Evolutionary conservation across 2,797 vertebrate genomes (phyloP).

Genomic region (Microctenopoma steveboyesi): DNA sequence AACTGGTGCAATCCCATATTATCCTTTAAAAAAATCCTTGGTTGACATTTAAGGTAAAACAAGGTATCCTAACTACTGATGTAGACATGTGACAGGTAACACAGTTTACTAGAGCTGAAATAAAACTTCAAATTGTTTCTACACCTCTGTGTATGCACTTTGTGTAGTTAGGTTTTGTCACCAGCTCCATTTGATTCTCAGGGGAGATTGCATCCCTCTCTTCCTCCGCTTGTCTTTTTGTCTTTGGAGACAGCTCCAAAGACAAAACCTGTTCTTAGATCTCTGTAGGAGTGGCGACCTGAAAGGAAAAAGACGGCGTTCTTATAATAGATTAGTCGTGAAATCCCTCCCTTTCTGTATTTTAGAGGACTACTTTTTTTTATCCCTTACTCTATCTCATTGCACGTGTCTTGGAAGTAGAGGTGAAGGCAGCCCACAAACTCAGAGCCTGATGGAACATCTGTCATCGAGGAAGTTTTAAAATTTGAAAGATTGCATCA

Average conservation of each 20-base stretch:
- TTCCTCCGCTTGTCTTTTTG: constrained; percentile 28
- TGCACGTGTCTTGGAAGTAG: constrained; percentile 18
- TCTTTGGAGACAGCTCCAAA: constrained; percentile 20
- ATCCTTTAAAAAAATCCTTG: too few species aligned
- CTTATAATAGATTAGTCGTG: constrained; percentile 66
- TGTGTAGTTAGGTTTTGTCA: constrained; percentile 36
- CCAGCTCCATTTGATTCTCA: constrained; percentile 38
- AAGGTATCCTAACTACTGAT: neutral
- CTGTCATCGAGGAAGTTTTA: constrained; percentile 33
- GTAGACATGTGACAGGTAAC: neutral
- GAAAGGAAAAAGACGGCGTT: neutral
- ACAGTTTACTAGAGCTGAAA: constrained; percentile 11
- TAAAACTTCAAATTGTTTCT: constrained; percentile 12
- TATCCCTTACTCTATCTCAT: neutral
- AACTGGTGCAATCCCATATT: too few species aligned
- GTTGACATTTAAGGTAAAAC: too few species aligned
- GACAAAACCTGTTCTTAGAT: constrained; percentile 56
- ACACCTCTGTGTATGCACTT: constrained; percentile 15
- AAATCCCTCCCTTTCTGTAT: constrained; percentile 28
- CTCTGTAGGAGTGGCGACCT: constrained; percentile 35
- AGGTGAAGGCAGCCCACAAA: constrained; percentile 38
- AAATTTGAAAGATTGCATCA: constrained; percentile 24
- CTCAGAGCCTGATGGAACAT: constrained; percentile 37
- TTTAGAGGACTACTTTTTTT: constrained; percentile 11
- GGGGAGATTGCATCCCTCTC: constrained; percentile 30